Conservation (phyloP, 2,888 invertebrate genomes). For the Cyclophora albipunctata region DNA sequence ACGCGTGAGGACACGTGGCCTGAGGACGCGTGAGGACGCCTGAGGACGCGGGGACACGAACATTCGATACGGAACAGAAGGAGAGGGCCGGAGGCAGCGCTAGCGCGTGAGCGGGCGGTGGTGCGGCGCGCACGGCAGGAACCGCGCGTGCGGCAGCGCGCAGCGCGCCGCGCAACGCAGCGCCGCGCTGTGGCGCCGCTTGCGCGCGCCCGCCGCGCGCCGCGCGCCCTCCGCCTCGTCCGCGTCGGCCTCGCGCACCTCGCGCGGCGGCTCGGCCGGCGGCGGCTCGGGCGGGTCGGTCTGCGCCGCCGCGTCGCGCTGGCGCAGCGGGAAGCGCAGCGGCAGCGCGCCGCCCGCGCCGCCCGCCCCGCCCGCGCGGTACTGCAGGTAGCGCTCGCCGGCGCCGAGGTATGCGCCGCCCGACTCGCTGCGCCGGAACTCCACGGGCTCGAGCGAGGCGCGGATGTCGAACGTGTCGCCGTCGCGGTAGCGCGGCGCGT, state of each 20-base stretch:
- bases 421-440: slow-evolving; percentile 79
- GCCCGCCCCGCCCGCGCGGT: slow-evolving; percentile 55
- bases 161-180: slow-evolving; percentile 43
- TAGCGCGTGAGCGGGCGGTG: slow-evolving; percentile 70
- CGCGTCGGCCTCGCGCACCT: slow-evolving; percentile 62
- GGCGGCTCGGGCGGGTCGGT: slow-evolving; percentile 28
- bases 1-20: too few relatives aligned
- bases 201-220: slow-evolving; percentile 61
- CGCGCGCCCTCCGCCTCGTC: slow-evolving; percentile 29
- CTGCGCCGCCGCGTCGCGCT: slow-evolving; percentile 50
- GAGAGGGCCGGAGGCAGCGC: slow-evolving; percentile 1
- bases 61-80: not conserved
- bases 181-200: slow-evolving; percentile 73
- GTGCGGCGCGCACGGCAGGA: slow-evolving; percentile 65
- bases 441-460: slow-evolving; percentile 77
- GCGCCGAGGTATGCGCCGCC: slow-evolving; percentile 76
- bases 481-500: slow-evolving; percentile 72
- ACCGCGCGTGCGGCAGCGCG: slow-evolving; percentile 65
- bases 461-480: slow-evolving; percentile 83
- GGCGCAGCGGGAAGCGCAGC: slow-evolving; percentile 79
- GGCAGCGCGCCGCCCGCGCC: slow-evolving; percentile 66
- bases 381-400: slow-evolving; percentile 71
- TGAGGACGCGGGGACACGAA: not conserved
- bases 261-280: slow-evolving; percentile 25
- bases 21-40: not conserved